Conservation (phyloP, 1,140 invertebrate species). For the Drosophila santomea region DNA sequence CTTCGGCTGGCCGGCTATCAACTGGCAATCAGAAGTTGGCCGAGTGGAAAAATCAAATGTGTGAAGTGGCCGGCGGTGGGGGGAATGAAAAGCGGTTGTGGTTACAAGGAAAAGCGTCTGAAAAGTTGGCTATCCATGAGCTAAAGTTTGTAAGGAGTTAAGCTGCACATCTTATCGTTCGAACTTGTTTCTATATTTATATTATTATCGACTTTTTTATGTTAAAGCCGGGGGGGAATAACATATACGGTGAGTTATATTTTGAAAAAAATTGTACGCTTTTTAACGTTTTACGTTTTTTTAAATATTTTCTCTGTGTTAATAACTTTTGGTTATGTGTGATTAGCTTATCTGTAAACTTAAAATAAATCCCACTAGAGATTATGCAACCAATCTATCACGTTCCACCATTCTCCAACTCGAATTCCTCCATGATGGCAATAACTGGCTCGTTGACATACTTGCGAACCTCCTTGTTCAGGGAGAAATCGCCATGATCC, state of each 20-base stretch:
- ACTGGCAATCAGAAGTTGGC: constrained; percentile 48
- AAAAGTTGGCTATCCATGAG: constrained; percentile 1
- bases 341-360: constrained; percentile 19
- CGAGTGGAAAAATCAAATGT: constrained; percentile 47
- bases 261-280: too few species aligned
- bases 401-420: constrained; percentile 7
- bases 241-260: too few species aligned
- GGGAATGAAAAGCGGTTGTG: constrained; percentile 13
- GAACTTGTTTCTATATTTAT: too few species aligned
- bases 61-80: constrained; percentile 8
- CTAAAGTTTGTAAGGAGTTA: not conserved
- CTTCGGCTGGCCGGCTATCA: constrained; percentile 29
- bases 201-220: not conserved
- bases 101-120: constrained; percentile 13
- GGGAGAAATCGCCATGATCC: constrained; percentile 87
- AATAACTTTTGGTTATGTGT: not conserved
- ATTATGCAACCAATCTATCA: constrained; percentile 25
- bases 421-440: constrained; percentile 58
- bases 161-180: not conserved
- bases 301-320: not conserved
- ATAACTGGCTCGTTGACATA: constrained; percentile 70
- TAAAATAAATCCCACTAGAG: constrained; percentile 27
- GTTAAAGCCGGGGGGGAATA: too few species aligned
- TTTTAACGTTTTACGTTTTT: too few species aligned
- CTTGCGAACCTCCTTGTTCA: constrained; percentile 43